Evolutionary conservation across 1,140 invertebrate genomes (phyloP), one percentile per base, ranked within the genome.

Genomic region (Lasioglossum baleicum): DNA sequence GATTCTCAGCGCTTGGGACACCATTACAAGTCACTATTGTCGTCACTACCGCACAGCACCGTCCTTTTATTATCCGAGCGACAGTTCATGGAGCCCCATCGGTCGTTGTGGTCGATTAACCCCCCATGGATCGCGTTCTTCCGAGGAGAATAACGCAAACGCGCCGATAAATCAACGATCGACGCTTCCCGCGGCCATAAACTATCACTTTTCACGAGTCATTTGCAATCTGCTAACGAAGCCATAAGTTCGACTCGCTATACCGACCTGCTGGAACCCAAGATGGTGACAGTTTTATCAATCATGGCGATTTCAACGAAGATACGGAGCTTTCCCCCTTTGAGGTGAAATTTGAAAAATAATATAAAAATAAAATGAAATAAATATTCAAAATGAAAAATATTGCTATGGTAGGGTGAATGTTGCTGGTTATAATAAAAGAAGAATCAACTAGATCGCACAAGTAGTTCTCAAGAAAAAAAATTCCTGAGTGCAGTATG

Each of bases 41-140:
- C 66, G 58, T 71, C 58, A 78, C 67, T n/a, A 35, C 44, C n/a
- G 67, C 67, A 44, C 15, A 67, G 71, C 7, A 7, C 42, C 71
- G 68, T 70, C 75, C 75, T 78, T 78, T 78, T 78, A 71, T 71
- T 78, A 63, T 70, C 73, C 35, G 42, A 13, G 67, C 67, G 31
- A 76, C 65, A 53, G 15, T 76, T 78, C 75, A 78, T 78, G 70
- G 75, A 71, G 67, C 51, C 42, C 75, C 67, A 64, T 63, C 53
- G 75, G 60, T 71, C 75, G 75, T 78, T 71, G 67, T 71, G 75
- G 75, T 78, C 75, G 75, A 78, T 78, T 78, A 78, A 71, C 75
- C 75, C 67, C 75, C 75, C 58, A 68, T 42, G 58, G 75, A 15
- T 78, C 67, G 44, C 44, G 58, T 78, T 67, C n/a, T 71, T 78